Base-by-base conservation (phyloP, 2,113 vertebrate genomes). In the Deroptyus accipitrinus region DNA sequence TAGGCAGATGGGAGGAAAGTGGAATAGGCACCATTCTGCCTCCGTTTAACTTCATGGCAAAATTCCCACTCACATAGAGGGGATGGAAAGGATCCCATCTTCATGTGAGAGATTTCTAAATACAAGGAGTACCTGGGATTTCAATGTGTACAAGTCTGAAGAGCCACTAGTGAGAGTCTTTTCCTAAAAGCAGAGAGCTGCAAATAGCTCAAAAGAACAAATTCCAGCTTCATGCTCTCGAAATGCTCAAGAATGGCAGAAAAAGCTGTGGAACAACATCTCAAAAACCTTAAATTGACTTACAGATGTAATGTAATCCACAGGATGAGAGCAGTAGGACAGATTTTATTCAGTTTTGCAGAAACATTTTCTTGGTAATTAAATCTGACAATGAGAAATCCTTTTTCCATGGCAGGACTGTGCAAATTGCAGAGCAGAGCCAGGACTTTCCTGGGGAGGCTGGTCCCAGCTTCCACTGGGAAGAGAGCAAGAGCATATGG, bases 401-500 rank as follows among this genome's bases (percentile, higher is more conserved):
- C 25, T 31, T 94, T 88, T 82, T 90, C 75, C 49, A 14, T 68
- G 42, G 51, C 42, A 78, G 42, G 14, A 13, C 59, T 81, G 77
- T 83, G 61, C 11, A 37, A 90, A 70, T 13, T 7, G 63, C 3
- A 85, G 16, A 62, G 30, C 31, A 49, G 11, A 88, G 42, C 17
- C 63, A 49, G 52, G 39, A 42, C 27, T 54, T 61, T 41, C 37
- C 64, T 75, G 33, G 8, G 67, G 52, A 84, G 62, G 15, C 25
- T 4, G 0, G 13, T 33, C 1, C 0, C 23, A 35, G 55, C 10
- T 46, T 64, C 76, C 48, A n/a, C 16, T 9, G 1, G 35, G 17
- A 79, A 83, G 30, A 63, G 22, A 70, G 41, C 25, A 33, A 42
- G 42, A 74, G 7, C 0, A 0, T 19, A 27, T 15, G 42, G 80